Conservation (phyloP, 2,113 vertebrate species). For the Thamnophis sirtalis region DNA sequence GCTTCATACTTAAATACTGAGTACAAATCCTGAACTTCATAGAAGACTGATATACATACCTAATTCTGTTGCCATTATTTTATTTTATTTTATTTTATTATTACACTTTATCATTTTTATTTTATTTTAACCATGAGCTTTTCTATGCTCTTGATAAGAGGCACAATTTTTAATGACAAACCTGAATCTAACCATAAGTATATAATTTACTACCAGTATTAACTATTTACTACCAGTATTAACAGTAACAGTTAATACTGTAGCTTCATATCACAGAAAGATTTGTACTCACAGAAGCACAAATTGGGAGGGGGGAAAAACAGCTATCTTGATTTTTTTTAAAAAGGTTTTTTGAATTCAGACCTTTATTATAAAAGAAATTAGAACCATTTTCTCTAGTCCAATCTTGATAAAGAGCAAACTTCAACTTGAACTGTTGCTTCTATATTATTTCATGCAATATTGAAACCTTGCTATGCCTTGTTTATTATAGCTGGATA, state of each 20-base stretch:
- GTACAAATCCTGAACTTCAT: not conserved
- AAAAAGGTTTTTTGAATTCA: conserved; percentile 10
- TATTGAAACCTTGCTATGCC: not conserved
- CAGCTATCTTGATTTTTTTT: not conserved
- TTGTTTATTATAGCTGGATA: conserved; percentile 19
- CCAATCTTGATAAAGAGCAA: conserved; percentile 24
- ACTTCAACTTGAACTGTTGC: not conserved
- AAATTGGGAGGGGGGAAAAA: no score
- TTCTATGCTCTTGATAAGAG: not conserved
- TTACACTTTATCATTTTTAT: no score
- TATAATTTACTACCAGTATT: not conserved
- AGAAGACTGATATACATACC: not conserved
- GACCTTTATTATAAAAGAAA: not conserved
- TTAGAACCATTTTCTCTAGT: conserved; percentile 2
- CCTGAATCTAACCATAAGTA: not conserved
- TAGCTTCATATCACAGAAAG: not conserved
- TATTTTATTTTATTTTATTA: not conserved
- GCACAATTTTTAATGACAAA: not conserved
- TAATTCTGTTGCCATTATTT: not conserved
- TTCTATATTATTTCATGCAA: not conserved
- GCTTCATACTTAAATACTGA: not conserved
- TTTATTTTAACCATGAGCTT: not conserved
- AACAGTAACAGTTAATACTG: not conserved
- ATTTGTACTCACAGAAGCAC: not conserved
- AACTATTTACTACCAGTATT: no score